These are phyloP conservation scores for Clarias gariepinus DNA, from an alignment of 2,113 vertebrate species.

Conservation along the genomic window DNA sequence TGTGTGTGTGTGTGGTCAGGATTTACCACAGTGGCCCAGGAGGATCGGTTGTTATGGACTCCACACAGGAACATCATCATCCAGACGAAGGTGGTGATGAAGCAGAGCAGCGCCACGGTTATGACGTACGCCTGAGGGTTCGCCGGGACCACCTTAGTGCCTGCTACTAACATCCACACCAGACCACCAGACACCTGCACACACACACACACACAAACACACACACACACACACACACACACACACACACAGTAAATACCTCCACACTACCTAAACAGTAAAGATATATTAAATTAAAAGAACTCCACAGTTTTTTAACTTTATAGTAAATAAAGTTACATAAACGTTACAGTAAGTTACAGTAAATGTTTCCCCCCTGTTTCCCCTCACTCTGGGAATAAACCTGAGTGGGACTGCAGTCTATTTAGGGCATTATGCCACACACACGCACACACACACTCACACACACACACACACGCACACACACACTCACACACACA, in stretches of 20 bases:
- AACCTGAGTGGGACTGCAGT: too few relatives aligned
- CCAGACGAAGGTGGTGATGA: slow-evolving; percentile 72
- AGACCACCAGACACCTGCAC: slow-evolving; percentile 75
- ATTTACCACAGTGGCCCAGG: slow-evolving; percentile 73
- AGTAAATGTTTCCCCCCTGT: too few relatives aligned
- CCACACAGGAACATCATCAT: slow-evolving; percentile 71
- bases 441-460: slow-evolving; percentile 29
- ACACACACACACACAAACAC: too few relatives aligned
- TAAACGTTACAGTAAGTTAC: too few relatives aligned
- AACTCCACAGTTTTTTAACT: too few relatives aligned
- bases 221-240: slow-evolving; percentile 10
- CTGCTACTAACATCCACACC: slow-evolving; percentile 82
- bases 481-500: slow-evolving; percentile 31
- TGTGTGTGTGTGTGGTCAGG: not conserved
- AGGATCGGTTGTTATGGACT: slow-evolving; percentile 61
- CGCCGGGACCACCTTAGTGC: slow-evolving; percentile 59
- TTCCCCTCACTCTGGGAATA: not conserved
- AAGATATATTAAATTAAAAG: too few relatives aligned
- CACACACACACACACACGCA: too few relatives aligned
- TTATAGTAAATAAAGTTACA: too few relatives aligned
- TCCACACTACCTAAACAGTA: too few relatives aligned
- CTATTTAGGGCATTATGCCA: not conserved
- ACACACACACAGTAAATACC: not conserved
- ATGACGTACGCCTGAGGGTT: slow-evolving; percentile 81
- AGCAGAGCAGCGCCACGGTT: slow-evolving; percentile 82